phyloP scores from a whole-genome alignment of 2,113 vertebrate species.

The Ctenomys sociabilis region DNA sequence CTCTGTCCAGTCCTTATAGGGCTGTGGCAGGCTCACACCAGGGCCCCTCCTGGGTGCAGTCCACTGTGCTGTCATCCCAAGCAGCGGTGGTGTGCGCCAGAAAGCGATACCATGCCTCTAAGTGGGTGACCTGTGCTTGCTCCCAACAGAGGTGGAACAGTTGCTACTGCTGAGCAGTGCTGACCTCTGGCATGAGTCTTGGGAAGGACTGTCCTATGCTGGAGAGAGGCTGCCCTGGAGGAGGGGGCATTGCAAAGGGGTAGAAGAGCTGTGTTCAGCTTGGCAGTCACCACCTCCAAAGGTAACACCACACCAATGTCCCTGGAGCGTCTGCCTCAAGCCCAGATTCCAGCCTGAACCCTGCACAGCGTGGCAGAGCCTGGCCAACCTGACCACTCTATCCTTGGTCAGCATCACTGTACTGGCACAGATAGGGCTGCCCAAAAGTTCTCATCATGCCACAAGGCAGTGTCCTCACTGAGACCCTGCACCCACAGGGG shows the following conservation, averaged over 20 bases:
- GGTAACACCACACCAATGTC: too few species aligned
- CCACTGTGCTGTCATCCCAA: neutral
- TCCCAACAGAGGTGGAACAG: neutral
- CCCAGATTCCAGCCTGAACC: neutral
- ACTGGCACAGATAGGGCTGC: neutral
- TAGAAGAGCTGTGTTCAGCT: neutral
- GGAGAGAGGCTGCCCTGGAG: neutral
- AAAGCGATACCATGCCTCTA: neutral
- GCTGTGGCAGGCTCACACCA: neutral
- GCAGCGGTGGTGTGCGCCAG: neutral
- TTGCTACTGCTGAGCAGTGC: neutral
- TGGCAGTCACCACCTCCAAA: too few species aligned
- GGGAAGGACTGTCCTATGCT: neutral
- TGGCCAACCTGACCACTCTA: neutral
- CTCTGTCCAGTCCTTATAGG: neutral
- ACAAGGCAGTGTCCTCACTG: accelerated
- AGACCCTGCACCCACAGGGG: accelerated
- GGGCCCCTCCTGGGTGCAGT: neutral
- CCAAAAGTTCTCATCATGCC: accelerated
- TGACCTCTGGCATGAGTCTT: neutral
- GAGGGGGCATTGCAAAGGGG: too few species aligned
- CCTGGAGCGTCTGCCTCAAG: neutral
- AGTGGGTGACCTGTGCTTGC: neutral
- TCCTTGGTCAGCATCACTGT: neutral
- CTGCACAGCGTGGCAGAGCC: neutral